Base-by-base conservation (phyloP, 1,140 invertebrate genomes). In the Hyposmocoma kahamanoa region DNA sequence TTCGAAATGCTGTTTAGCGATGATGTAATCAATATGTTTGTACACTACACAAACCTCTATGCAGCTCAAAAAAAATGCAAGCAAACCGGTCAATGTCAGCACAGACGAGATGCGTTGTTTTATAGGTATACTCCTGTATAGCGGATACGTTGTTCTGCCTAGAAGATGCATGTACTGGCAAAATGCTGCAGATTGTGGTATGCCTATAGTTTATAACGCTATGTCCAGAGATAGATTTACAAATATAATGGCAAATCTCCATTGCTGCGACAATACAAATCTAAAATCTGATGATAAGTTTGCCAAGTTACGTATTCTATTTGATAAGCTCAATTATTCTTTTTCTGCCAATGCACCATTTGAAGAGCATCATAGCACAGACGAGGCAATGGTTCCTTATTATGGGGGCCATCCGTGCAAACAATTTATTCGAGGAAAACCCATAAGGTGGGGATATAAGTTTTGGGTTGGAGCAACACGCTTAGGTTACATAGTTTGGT, bases 341-440 rank as follows among this genome's bases (percentile, higher is more conserved):
- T 42, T 42, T 42, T 22, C 13, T 5, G 15, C 4, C 15, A 6
- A 11, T 8, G 20, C 20, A 8, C 41, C 41, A 3, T 24, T 22
- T 6, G 9, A 42, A 42, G 41, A 42, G 15, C 2, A 22, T 42
- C 22, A 42, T 15, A 42, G 41, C 22, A 24, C 24, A 5, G 36
- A 39, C 36, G 36, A 39, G 13, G 36, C 36, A 3, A 39, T 39
- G 36, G 36, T 39, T 5, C 36, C 36, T 19, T 39, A 39, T 20
- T 39, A 19, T 19, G 36, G 36, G 4, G 17, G 36, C 2, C 36
- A 42, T 17, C 3, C 2, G 9, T 42, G 41, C 21, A 42, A 42
- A 42, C 41, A 42, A 24, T 42, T 42, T 13, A 42, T 42, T 15
- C 41, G 41, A 8, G 41, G 41, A 8, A 42, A 42, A 24, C 41